Base-by-base conservation (phyloP, 2,113 vertebrate genomes). In the Gyps fulvus region DNA sequence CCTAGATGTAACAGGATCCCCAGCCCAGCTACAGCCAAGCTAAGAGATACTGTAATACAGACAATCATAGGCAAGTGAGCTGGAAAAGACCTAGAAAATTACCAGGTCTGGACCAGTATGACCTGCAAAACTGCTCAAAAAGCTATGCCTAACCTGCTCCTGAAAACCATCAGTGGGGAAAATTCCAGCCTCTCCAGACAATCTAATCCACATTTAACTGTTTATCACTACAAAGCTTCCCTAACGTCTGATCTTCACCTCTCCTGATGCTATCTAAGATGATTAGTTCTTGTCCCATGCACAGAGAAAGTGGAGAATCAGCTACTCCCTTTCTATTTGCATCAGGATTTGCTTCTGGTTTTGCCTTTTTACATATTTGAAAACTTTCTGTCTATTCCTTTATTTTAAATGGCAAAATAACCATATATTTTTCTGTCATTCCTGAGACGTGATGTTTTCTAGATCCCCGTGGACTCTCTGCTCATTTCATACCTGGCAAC, bases 151-250 rank as follows among this genome's bases (percentile, higher is more conserved):
- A 80, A 69, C 84, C 70, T 93, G 82, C 78, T 66, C 54, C 61
- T 87, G 57, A 79, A 91, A 90, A 26, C n/a, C 27, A 79, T 43
- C 43, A 61, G 31, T 15, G 9, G 54, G 49, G 81, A 87, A 93
- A 93, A 83, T 95, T 94, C 92, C 87, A 93, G 40, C 58, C 84
- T 93, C 27, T 89, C 17, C 74, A 95, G 93, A 91, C 91, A 85
- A 95, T 72, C 84, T 85, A 93, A 93, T 94, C 77, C 49, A 82
- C 89, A 82, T 85, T 91, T 79, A 88, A 43, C 78, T 91, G 49
- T 86, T 96, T 96, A 94, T 57, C 93, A 94, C 93, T 96, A 91
- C 90, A 95, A 96, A 96, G 92, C 85, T 88, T 80, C 58, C 36
- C 47, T 69, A 25, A 54, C 12, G 45, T 85, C 84, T 96, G 82